A percentile compares a stretch with the other conserved stretches of the same genome.
Evolutionary conservation across 1,140 invertebrate species (phyloP).

Genomic region (Pseudomyrmex pallidus): DNA sequence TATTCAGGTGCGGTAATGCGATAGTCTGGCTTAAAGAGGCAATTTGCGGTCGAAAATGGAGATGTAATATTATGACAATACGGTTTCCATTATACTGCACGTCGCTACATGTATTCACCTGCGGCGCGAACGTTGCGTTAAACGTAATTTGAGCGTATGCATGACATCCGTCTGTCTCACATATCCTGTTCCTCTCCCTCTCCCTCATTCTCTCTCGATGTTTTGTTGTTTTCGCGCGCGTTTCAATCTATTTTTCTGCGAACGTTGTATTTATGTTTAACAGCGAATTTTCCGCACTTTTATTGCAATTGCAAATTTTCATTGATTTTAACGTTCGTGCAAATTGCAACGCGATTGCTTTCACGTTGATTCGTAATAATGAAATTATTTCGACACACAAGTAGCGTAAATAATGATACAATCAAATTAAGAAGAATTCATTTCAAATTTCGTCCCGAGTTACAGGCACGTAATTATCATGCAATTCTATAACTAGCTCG

Average conservation of each 20-base stretch:
- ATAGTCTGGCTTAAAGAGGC: constrained; percentile 61
- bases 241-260: too few species aligned
- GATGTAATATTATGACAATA: constrained; percentile 69
- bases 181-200: not conserved
- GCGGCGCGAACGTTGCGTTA: constrained; percentile 68
- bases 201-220: not conserved
- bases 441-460: too few species aligned
- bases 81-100: constrained; percentile 60
- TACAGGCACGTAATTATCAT: too few species aligned
- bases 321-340: too few species aligned
- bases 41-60: constrained; percentile 67
- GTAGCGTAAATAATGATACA: too few species aligned
- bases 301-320: too few species aligned
- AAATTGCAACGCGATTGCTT: too few species aligned
- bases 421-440: too few species aligned
- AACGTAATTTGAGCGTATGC: constrained; percentile 67
- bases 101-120: constrained; percentile 64
- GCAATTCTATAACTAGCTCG: too few species aligned
- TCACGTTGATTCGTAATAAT: too few species aligned
- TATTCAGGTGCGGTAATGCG: constrained; percentile 42
- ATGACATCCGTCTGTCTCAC: constrained; percentile 11
- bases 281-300: not conserved
- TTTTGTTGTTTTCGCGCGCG: too few species aligned
- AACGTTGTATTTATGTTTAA: not conserved
- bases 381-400: too few species aligned